Evolutionary conservation across 2,797 vertebrate genomes (phyloP).

Genomic region (Lemur catta): DNA sequence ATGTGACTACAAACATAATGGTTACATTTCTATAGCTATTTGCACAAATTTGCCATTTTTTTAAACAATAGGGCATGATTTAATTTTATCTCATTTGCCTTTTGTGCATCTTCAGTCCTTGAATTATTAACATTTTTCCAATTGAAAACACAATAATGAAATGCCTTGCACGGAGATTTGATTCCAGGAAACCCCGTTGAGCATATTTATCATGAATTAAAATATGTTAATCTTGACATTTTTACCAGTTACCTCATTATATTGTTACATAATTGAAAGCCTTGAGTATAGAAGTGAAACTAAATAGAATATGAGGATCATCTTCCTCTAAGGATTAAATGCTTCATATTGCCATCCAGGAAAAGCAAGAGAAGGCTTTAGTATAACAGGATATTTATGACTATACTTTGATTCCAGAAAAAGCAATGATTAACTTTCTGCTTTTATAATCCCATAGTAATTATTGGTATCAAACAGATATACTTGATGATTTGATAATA

Average conservation of each 20-base stretch:
- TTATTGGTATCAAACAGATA: constrained; percentile 10
- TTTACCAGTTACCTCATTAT: constrained; percentile 7
- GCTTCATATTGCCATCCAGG: background rate
- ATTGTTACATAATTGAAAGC: constrained; percentile 37
- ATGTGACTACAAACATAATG: background rate
- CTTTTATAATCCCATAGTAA: constrained; percentile 16
- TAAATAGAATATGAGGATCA: constrained; percentile 7
- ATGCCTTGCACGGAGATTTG: background rate
- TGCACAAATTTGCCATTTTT: constrained; percentile 48
- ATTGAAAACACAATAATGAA: constrained; percentile 26
- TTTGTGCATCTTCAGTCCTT: constrained; percentile 29
- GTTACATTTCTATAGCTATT: constrained; percentile 23
- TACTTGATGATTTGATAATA: constrained; percentile 19
- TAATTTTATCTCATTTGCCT: constrained; percentile 39
- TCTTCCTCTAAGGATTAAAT: constrained; percentile 46
- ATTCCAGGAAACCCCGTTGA: background rate
- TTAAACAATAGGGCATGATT: background rate
- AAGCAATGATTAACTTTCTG: constrained; percentile 41
- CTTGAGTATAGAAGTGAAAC: constrained; percentile 31
- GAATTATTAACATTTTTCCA: constrained; percentile 39
- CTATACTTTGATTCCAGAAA: constrained; percentile 17
- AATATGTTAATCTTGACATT: constrained; percentile 38
- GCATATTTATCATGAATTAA: constrained; percentile 17
- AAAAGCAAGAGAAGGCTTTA: constrained; percentile 23
- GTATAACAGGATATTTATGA: constrained; percentile 3